Conservation (phyloP, 2,797 vertebrate genomes). For the Scolopax rusticola region DNA sequence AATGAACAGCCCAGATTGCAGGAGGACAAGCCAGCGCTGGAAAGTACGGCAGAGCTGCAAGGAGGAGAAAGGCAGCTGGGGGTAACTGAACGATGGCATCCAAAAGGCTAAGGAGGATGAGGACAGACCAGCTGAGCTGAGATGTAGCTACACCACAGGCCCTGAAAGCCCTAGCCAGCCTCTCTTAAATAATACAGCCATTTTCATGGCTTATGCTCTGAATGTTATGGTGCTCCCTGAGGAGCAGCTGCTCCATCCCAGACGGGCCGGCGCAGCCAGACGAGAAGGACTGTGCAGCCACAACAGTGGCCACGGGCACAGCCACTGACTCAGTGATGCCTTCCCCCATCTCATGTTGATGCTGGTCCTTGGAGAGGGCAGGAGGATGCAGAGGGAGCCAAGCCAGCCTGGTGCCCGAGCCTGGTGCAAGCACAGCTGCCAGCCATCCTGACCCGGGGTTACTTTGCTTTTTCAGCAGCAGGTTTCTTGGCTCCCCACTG, state of each 20-base stretch:
- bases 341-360: not conserved
- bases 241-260: not conserved
- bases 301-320: not conserved
- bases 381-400: not conserved
- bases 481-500: not conserved
- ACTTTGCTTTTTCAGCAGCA: not conserved
- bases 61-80: not conserved
- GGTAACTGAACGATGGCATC: not conserved
- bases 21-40: not conserved
- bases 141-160: rapidly evolving
- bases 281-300: not conserved
- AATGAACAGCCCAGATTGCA: not conserved
- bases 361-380: not conserved
- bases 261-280: rapidly evolving
- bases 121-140: not conserved
- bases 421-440: not conserved
- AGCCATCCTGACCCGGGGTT: not conserved
- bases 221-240: not conserved
- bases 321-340: not conserved
- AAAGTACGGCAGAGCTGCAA: not conserved
- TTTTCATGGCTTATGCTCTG: not conserved
- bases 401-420: not conserved
- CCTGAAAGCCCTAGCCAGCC: not conserved
- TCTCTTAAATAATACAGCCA: rapidly evolving
- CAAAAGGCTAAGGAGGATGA: not conserved